A percentile compares a stretch with the other conserved stretches of the same genome.
These are phyloP conservation scores for Drosophila rellima DNA, from an alignment of 2,888 invertebrate species.

Conservation along the genomic window DNA sequence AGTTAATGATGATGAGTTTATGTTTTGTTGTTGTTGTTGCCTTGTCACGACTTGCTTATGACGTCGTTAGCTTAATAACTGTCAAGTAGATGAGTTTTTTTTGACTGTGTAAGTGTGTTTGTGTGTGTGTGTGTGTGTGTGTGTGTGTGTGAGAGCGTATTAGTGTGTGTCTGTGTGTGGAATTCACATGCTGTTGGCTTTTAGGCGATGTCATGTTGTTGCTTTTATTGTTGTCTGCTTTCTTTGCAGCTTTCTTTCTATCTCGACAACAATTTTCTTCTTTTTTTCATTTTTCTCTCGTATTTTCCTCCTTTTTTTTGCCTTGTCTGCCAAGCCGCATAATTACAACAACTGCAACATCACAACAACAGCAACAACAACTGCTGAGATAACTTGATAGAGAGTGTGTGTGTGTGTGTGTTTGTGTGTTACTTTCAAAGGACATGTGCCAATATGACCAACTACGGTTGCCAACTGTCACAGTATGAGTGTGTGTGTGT, in stretches of 20 bases:
- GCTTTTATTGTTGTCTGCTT: neutral
- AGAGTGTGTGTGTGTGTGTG: slow-evolving; percentile 12
- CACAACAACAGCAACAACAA: slow-evolving; percentile 15
- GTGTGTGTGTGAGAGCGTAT: slow-evolving; percentile 5
- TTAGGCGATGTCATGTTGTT: slow-evolving; percentile 30
- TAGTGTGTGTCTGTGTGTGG: slow-evolving; percentile 10
- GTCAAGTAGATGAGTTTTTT: slow-evolving; percentile 65
- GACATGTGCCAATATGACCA: slow-evolving; percentile 80
- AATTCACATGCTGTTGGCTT: too few relatives aligned
- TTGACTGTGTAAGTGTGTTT: slow-evolving; percentile 19
- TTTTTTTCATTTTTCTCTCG: slow-evolving; percentile 1
- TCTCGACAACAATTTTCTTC: neutral
- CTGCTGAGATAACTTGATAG: slow-evolving; percentile 15
- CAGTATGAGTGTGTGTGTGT: slow-evolving; percentile 8
- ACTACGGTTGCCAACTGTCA: slow-evolving; percentile 65
- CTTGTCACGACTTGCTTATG: slow-evolving; percentile 47
- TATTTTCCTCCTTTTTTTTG: slow-evolving; percentile 10
- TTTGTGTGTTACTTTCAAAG: slow-evolving; percentile 59
- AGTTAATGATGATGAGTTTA: slow-evolving; percentile 5
- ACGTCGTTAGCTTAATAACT: slow-evolving; percentile 80
- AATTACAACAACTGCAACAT: slow-evolving; percentile 69
- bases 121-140: slow-evolving; percentile 10
- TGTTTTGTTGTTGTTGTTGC: slow-evolving; percentile 16
- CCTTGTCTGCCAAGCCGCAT: slow-evolving; percentile 64
- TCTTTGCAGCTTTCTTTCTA: neutral